phyloP scores from a whole-genome alignment of 2,113 vertebrate species.

The Chascanopsetta lugubris region DNA sequence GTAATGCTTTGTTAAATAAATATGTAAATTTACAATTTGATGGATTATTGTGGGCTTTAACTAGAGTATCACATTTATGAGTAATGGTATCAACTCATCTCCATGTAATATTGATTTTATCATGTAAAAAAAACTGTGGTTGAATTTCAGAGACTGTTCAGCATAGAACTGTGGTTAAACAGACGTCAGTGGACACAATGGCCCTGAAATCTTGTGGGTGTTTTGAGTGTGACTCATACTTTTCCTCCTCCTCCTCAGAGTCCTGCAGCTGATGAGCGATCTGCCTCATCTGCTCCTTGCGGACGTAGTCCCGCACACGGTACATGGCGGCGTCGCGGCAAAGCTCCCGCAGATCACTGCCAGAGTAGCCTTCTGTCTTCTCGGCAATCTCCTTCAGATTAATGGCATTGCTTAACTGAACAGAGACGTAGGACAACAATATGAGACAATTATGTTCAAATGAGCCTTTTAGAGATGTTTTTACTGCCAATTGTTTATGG shows the following conservation, averaged over 20 bases:
- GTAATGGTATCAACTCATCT: not conserved
- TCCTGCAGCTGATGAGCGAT: conserved; percentile 79
- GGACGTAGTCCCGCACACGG: conserved; percentile 81
- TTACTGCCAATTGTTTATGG: not conserved
- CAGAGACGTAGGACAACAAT: not conserved
- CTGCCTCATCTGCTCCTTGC: conserved; percentile 84
- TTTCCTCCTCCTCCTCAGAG: conserved; percentile 62
- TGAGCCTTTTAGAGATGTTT: not conserved
- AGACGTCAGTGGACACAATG: conserved; percentile 5
- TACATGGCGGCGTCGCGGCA: conserved; percentile 84
- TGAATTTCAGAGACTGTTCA: conserved; percentile 8
- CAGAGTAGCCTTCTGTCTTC: conserved; percentile 79
- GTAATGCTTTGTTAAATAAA: no score
- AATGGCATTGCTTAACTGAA: conserved; percentile 81
- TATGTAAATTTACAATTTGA: no score
- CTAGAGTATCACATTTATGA: no score
- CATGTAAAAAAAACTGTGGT: not conserved
- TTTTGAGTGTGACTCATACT: conserved; percentile 62
- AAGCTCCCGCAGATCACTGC: conserved; percentile 83
- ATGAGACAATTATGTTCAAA: not conserved
- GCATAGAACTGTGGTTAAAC: not conserved
- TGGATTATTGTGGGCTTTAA: no score
- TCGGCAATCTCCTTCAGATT: conserved; percentile 82
- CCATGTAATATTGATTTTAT: no score
- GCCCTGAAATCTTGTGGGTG: conserved; percentile 31